phyloP scores from a whole-genome alignment of 53 echinoderm and acorn worm species.

The Echinarachnius parma region DNA sequence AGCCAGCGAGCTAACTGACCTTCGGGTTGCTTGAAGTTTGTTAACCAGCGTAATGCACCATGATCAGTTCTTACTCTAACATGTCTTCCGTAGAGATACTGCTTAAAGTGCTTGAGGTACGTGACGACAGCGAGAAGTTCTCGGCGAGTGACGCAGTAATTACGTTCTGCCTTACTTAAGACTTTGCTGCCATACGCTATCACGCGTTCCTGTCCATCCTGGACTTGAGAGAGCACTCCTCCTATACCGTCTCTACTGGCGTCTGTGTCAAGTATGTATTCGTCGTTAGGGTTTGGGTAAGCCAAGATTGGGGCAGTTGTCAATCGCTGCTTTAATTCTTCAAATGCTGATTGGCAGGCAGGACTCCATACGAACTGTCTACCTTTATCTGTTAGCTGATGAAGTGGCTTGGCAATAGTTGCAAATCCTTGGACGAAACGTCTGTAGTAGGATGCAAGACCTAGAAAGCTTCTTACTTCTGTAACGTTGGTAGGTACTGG shows the following conservation, averaged over 20 bases:
- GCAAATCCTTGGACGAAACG: slow-evolving; percentile 49
- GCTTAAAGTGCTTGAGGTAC: slow-evolving; percentile 21
- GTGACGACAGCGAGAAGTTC: slow-evolving; percentile 43
- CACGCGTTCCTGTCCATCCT: slow-evolving; percentile 43
- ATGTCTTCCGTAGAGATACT: slow-evolving; percentile 39
- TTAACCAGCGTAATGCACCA: slow-evolving; percentile 44
- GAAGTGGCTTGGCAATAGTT: slow-evolving; percentile 35
- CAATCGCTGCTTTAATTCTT: slow-evolving; percentile 17
- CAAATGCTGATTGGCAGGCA: slow-evolving; percentile 36
- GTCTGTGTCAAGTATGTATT: slow-evolving; percentile 49
- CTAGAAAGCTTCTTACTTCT: slow-evolving; percentile 49
- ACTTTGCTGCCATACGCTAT: slow-evolving; percentile 48
- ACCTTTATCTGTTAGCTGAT: slow-evolving; percentile 47
- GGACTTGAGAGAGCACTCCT: slow-evolving; percentile 47
- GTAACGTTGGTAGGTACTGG: slow-evolving; percentile 33
- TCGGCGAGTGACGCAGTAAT: slow-evolving; percentile 55
- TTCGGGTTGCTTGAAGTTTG: slow-evolving; percentile 47
- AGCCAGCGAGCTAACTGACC: slow-evolving; percentile 50
- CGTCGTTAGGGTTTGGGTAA: slow-evolving; percentile 26
- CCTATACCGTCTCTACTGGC: slow-evolving; percentile 50
- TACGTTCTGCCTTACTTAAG: slow-evolving; percentile 47
- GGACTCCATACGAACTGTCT: slow-evolving; percentile 30
- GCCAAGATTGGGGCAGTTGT: slow-evolving; percentile 40
- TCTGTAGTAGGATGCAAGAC: slow-evolving; percentile 50
- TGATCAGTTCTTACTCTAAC: slow-evolving; percentile 45